phyloP scores from a whole-genome alignment of 1,140 invertebrate genomes.

The Cotesia typhae region DNA sequence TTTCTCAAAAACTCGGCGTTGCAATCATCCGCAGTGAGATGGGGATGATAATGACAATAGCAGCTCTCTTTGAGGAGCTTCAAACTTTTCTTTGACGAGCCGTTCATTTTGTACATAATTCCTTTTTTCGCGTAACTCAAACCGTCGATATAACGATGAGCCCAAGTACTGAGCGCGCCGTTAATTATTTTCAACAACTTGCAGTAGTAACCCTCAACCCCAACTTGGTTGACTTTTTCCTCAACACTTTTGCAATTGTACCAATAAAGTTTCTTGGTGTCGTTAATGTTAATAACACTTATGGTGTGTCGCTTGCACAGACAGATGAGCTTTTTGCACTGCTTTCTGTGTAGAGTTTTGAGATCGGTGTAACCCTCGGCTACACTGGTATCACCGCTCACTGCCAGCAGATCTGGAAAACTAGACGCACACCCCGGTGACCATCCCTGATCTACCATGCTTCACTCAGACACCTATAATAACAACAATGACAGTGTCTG shows the following conservation, averaged over 20 bases:
- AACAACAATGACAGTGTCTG: no score
- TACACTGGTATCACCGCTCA: slow-evolving; percentile 44
- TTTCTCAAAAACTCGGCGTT: slow-evolving; percentile 64
- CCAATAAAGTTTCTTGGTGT: slow-evolving; percentile 60
- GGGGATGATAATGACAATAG: slow-evolving; percentile 64
- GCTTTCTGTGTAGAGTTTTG: slow-evolving; percentile 55
- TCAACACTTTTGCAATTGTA: slow-evolving; percentile 60
- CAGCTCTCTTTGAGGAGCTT: slow-evolving; percentile 63
- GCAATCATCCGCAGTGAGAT: slow-evolving; percentile 61
- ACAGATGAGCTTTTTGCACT: slow-evolving; percentile 61
- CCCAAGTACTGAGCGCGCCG: slow-evolving; percentile 57
- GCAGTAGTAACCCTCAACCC: slow-evolving; percentile 60
- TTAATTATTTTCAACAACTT: slow-evolving; percentile 58
- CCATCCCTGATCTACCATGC: slow-evolving; percentile 63
- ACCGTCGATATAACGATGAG: slow-evolving; percentile 58
- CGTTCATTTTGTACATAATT: slow-evolving; percentile 64
- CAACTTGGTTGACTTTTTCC: slow-evolving; percentile 58
- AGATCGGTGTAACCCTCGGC: slow-evolving; percentile 50
- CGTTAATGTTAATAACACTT: slow-evolving; percentile 62
- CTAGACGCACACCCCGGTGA: slow-evolving; percentile 45
- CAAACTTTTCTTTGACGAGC: slow-evolving; percentile 60
- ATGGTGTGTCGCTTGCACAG: slow-evolving; percentile 60
- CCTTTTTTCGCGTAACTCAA: slow-evolving; percentile 46
- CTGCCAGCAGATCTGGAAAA: slow-evolving; percentile 58
- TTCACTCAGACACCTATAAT: slow-evolving; percentile 44